phyloP scores from a whole-genome alignment of 2,888 invertebrate species.

The Heliconius hortense region DNA sequence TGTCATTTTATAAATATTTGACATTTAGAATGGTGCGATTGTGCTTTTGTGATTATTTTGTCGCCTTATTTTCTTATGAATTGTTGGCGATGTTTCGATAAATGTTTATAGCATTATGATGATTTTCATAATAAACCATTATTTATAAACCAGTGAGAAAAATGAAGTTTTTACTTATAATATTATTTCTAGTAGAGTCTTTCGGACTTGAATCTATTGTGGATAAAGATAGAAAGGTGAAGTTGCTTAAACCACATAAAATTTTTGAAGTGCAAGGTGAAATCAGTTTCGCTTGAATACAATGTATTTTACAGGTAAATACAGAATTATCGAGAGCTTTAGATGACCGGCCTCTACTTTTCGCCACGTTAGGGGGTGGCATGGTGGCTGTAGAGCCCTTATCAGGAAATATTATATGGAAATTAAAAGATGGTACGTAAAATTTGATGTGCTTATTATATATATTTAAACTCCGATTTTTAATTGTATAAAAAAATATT shows the following conservation, averaged over 20 bases:
- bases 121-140: slow-evolving; percentile 17
- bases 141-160: slow-evolving; percentile 40
- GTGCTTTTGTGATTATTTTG: slow-evolving; percentile 31
- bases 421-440: slow-evolving; percentile 90
- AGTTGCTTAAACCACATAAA: slow-evolving; percentile 48
- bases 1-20: slow-evolving; percentile 2
- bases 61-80: slow-evolving; percentile 15
- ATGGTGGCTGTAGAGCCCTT: slow-evolving; percentile 94
- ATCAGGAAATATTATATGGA: slow-evolving; percentile 94
- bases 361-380: slow-evolving; percentile 96
- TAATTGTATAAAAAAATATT: not conserved
- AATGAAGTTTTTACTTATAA: slow-evolving; percentile 61
- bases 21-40: slow-evolving; percentile 6
- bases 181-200: slow-evolving; percentile 62
- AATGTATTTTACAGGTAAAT: slow-evolving; percentile 70
- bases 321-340: slow-evolving; percentile 85
- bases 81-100: slow-evolving; percentile 23
- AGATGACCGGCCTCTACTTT: slow-evolving; percentile 89
- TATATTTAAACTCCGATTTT: not conserved
- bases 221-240: slow-evolving; percentile 68
- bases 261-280: slow-evolving; percentile 45
- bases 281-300: slow-evolving; percentile 38
- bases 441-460: slow-evolving; percentile 8
- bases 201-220: slow-evolving; percentile 60
- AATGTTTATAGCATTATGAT: slow-evolving; percentile 22